Base-by-base conservation (phyloP, 2,797 vertebrate species). In the Notoglanidium macrostoma region DNA sequence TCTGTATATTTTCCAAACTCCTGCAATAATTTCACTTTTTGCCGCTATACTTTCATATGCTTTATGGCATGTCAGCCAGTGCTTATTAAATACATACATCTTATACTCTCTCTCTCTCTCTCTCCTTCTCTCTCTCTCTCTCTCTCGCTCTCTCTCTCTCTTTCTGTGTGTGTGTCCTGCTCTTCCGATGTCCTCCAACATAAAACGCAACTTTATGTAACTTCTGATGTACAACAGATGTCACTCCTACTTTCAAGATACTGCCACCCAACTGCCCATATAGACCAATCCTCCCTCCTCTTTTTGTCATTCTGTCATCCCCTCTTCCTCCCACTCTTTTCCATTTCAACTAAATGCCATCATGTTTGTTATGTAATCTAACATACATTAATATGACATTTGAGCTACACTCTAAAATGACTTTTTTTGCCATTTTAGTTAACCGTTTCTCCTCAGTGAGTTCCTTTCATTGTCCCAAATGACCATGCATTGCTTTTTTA, bases 301-400 rank as follows among this genome's bases (percentile, higher is more conserved):
- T 67, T 83, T 83, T 83, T 68, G n/a, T 83, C 81, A 68, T 83
- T 83, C 46, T 68, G n/a, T 68, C 81, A 54, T 54, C 1, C 17
- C 26, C 5, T 23, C 21, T 14, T 68, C 40, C 15, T 35, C 81
- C 59, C 63, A 68, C 63, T 68, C 63, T 23, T 68, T 68, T 83
- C n/a, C n/a, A 67, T 82, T 65, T 67, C 17, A 82, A 29, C 61
- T 67, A 83, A 83, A 83, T 68, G 80, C n/a, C 80, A 83, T 68
- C 80, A 49, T 15, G 51, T 32, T 19, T 51, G 15, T 55, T 63
- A 63, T 63, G 57, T 63, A 81, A 67, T 23, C 3, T 46, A 81
- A 81, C 57, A 26, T 65, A 21, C 40, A 51, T 83, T 51, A 49
- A 65, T 83, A 32, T 68, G 46, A 83, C 46, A 83, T 83, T 68